Evolutionary conservation across 2,797 vertebrate species (phyloP), one percentile per base, ranked within the genome.

Genomic region (Zenarchopterus dispar): DNA sequence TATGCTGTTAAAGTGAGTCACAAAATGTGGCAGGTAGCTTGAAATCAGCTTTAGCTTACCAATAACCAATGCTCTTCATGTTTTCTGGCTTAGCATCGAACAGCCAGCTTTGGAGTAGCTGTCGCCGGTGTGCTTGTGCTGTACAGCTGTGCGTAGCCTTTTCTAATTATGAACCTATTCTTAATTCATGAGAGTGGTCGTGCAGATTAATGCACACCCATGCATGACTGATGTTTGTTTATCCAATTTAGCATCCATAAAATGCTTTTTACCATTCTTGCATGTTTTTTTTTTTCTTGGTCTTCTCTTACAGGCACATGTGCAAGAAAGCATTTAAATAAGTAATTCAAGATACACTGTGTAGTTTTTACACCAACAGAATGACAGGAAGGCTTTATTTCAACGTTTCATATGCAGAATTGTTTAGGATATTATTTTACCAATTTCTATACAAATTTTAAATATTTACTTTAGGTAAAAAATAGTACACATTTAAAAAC

Each of bases 1-100:
- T 80, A 85, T 86, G 87, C 80, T 77, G 77, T 73, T 73, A 67
- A 74, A 70, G 75, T 67, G 75, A 67, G 77, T 67, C 54, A 45
- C 65, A 62, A 78, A 73, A 82, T 78, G 75, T 87, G 70, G 78
- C 73, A 83, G 62, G 80, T 70, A 74, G 67, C 73, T 72, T 70
- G 84, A 78, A 85, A 88, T 85, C 46, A 24, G 52, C 62, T 67
- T 62, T 52, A 56, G 19, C 67, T 68, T 61, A 73, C 73, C 77
- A 80, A 31, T 68, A 72, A 74, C 70, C 71, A 67, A 31, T 6
- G 6, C 36, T 73, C 65, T 31, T 70, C 50, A 19, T 75, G 69
- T 61, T 84, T 70, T 23, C 41, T 67, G 61, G 21, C 83, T 81
- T n/a, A 44, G 55, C 63, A n/a, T 69, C 23, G 53, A 64, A 62